A percentile compares a stretch with the other conserved stretches of the same genome.
Conservation (phyloP, 2,113 vertebrate species). For the Salvelinus sp. region DNA sequence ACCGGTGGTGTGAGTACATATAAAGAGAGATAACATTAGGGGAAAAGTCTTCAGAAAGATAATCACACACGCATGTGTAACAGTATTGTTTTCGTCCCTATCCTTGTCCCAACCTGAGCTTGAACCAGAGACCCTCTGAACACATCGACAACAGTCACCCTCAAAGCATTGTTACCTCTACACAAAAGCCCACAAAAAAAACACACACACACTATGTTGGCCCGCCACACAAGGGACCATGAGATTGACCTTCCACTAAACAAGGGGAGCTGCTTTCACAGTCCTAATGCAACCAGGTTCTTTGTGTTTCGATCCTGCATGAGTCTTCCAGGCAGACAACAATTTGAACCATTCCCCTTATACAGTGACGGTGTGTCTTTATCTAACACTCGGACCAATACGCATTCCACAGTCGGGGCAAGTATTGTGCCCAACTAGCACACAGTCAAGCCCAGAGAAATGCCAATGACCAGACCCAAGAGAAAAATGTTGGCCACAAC, state of each 20-base stretch:
- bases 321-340: background rate
- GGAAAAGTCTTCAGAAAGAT: background rate
- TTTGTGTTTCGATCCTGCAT: background rate
- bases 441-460: background rate
- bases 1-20: background rate
- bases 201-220: background rate
- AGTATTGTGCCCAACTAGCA: background rate
- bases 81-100: too few relatives aligned
- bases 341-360: background rate
- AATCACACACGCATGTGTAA: background rate
- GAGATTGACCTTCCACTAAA: background rate
- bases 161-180: too few relatives aligned
- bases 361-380: background rate
- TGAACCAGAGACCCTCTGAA: too few relatives aligned
- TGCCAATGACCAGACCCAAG: background rate
- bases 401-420: background rate
- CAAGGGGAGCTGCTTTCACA: background rate
- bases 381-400: background rate
- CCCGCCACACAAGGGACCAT: background rate
- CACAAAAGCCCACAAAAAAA: background rate
- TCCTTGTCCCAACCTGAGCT: too few relatives aligned
- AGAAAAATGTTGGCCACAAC: background rate
- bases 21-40: background rate
- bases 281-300: too few relatives aligned
- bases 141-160: too few relatives aligned